Evolutionary conservation across 2,797 vertebrate genomes (phyloP).

Genomic region (Sebastes vulpes): DNA sequence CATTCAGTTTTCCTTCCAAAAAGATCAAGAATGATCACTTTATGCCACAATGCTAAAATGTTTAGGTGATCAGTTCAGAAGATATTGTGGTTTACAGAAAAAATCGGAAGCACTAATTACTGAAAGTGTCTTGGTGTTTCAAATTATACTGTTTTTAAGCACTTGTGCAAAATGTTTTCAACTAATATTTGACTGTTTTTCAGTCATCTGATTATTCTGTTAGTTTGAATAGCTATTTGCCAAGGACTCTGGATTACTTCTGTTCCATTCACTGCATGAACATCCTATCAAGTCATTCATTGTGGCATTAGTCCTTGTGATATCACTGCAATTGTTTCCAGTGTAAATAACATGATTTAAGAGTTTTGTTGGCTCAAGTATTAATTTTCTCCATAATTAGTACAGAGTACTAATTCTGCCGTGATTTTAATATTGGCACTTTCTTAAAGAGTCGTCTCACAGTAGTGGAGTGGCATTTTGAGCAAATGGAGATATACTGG

Average conservation of each 20-base stretch:
- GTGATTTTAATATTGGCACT: constrained; percentile 21
- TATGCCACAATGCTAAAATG: background rate
- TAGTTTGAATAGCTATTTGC: constrained; percentile 22
- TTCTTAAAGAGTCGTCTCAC: constrained; percentile 22
- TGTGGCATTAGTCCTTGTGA: constrained; percentile 25
- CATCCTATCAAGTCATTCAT: constrained; percentile 28
- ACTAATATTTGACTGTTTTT: constrained; percentile 34
- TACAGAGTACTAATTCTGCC: constrained; percentile 20
- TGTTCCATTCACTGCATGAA: constrained; percentile 19
- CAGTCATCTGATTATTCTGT: constrained; percentile 22
- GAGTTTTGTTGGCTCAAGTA: constrained; percentile 29
- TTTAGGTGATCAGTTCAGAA: background rate
- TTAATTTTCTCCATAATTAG: constrained; percentile 41
- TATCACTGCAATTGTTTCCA: constrained; percentile 11
- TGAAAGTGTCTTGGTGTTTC: background rate
- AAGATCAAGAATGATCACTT: background rate
- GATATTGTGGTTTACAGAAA: background rate
- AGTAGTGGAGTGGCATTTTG: background rate
- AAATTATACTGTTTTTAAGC: constrained; percentile 4
- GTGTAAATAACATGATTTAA: constrained; percentile 46
- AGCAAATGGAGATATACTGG: background rate
- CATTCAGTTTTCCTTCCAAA: background rate
- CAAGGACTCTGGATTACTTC: constrained; percentile 39
- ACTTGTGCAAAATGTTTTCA: constrained; percentile 11
- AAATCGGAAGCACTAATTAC: background rate